Evolutionary conservation across 2,113 vertebrate species (phyloP).

Genomic region (Pseudopodoces humilis): DNA sequence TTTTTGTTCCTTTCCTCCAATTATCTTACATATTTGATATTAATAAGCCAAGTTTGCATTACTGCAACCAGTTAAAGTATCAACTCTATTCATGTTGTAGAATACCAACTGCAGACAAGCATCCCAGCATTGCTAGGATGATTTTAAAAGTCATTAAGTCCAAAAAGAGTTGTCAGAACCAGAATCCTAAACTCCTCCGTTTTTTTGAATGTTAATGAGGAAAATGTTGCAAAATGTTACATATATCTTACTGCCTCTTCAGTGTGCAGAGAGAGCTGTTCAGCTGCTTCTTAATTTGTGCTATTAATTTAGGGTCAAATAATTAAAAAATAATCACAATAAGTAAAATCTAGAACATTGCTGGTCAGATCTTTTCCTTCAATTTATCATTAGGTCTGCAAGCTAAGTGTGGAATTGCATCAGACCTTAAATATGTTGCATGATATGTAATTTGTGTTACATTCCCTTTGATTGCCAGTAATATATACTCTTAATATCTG

Average conservation of each 20-base stretch:
- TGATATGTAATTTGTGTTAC: background rate
- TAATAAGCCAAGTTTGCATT: background rate
- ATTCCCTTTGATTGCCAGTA: background rate
- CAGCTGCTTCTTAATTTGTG: background rate
- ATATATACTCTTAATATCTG: constrained; percentile 6
- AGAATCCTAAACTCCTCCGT: background rate
- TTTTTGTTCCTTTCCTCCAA: constrained; percentile 13
- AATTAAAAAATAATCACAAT: background rate
- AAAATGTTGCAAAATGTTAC: background rate
- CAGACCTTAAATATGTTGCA: background rate
- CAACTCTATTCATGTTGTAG: background rate
- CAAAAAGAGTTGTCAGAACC: background rate
- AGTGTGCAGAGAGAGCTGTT: background rate
- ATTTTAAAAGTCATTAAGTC: background rate
- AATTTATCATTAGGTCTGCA: background rate
- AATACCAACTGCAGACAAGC: background rate
- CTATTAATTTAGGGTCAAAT: background rate
- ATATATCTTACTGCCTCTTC: background rate
- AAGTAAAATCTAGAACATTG: background rate
- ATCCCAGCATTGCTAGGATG: background rate
- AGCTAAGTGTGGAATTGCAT: background rate
- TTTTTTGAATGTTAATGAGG: background rate
- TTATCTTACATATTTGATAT: background rate
- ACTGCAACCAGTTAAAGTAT: constrained; percentile 14
- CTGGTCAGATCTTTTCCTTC: background rate